Evolutionary conservation across 2,113 vertebrate species (phyloP), one percentile per base, ranked within the genome.

Genomic region (Epinephelus lanceolatus): DNA sequence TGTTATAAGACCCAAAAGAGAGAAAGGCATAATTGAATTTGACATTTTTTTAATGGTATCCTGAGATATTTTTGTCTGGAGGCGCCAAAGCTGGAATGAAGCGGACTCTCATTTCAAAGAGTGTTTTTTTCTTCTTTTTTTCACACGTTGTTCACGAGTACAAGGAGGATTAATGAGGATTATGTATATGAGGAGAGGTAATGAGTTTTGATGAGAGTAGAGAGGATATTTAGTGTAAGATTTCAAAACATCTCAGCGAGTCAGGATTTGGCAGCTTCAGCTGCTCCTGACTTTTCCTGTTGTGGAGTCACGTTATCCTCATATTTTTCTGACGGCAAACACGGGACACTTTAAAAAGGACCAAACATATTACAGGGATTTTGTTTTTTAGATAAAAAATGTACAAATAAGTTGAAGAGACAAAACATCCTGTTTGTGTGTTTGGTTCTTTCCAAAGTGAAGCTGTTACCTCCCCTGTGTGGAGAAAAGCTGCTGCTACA

Each of bases 191-290:
- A 91, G 85, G 51, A 78, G 91, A 84, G 78, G 74, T 94, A 91
- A 91, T 90, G 91, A 92, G 90, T 89, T 90, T 85, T 90, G 91
- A 91, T 88, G 90, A 84, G 80, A 78, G 81, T 79, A 86, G 85
- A 93, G 91, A 92, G 92, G 91, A 92, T 92, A 90, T 92, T 92
- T 92, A 92, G 87, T 75, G 82, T 85, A 82, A 83, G 87, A 91
- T 89, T 91, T 93, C 88, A 91, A 91, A 90, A 91, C 92, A 90
- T 53, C 73, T 42, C 81, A 56, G 65, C 13, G 15, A 81, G 78
- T 73, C 45, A 21, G 74, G 80, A 76, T 76, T 87, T 82, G 76
- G 76, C 63, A 57, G 77, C 80, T 21, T 76, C 73, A 53, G 71
- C 14, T 23, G 69, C 74, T 80, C 67, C 56, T 69, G 78, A 85